Evolutionary conservation across 1,140 invertebrate species (phyloP).

Genomic region (Reticulitermes speratus): DNA sequence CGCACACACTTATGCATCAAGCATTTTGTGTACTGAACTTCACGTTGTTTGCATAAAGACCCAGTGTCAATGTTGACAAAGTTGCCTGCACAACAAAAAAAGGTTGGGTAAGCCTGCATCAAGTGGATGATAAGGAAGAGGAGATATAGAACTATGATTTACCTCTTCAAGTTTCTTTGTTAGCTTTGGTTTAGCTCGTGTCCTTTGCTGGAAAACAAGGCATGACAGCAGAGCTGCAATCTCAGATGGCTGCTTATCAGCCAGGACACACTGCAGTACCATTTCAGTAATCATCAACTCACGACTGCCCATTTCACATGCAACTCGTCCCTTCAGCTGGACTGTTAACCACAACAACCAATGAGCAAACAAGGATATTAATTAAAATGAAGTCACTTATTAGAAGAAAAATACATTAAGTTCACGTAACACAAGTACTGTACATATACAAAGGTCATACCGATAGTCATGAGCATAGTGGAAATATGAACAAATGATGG

Average conservation of each 20-base stretch:
- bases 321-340: slow-evolving; percentile 88
- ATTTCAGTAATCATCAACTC: slow-evolving; percentile 95
- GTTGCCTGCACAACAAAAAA: no score
- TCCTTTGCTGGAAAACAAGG: slow-evolving; percentile 77
- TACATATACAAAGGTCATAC: no score
- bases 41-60: no score
- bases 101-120: no score
- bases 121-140: no score
- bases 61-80: no score
- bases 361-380: not conserved
- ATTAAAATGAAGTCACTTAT: not conserved
- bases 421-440: no score
- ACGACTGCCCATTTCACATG: slow-evolving; percentile 90
- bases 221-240: slow-evolving; percentile 91
- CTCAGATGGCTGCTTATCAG: slow-evolving; percentile 79
- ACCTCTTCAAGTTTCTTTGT: slow-evolving; percentile 55
- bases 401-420: not conserved
- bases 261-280: slow-evolving; percentile 90
- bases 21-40: no score
- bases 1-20: no score
- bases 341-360: slow-evolving; percentile 50
- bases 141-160: slow-evolving; percentile 21
- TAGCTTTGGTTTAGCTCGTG: slow-evolving; percentile 48
- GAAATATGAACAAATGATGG: no score
- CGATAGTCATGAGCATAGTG: no score